These are phyloP conservation scores for Octodonta nipae DNA, from an alignment of 2,888 invertebrate species.

Conservation along the genomic window DNA sequence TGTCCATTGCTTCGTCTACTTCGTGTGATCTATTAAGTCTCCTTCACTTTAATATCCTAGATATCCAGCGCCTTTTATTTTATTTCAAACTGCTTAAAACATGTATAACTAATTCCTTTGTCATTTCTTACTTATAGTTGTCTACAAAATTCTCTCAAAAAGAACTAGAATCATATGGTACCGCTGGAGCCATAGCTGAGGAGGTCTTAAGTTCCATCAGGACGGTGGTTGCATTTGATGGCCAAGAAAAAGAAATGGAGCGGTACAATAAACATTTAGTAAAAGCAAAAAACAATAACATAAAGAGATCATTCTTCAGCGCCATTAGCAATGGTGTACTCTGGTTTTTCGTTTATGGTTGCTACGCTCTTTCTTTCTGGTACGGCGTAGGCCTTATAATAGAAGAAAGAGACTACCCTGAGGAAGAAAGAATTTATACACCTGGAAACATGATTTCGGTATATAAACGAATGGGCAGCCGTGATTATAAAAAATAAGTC, in stretches of 20 bases:
- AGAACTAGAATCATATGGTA: constrained; percentile 58
- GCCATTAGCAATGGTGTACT: constrained; percentile 58
- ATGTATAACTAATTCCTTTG: too few species aligned
- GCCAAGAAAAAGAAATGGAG: constrained; percentile 53
- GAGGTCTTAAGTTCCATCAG: constrained; percentile 60
- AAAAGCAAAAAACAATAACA: constrained; percentile 53
- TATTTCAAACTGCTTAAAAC: too few species aligned
- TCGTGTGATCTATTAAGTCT: too few species aligned
- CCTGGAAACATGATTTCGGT: constrained; percentile 59
- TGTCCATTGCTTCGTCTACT: too few species aligned
- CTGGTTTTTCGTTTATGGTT: constrained; percentile 64
- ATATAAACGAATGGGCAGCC: too few species aligned
- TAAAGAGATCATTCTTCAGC: constrained; percentile 53
- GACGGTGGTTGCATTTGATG: constrained; percentile 69
- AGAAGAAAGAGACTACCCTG: constrained; percentile 36
- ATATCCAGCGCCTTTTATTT: too few species aligned
- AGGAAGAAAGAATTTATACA: constrained; percentile 38
- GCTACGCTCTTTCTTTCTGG: constrained; percentile 73
- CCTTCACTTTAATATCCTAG: too few species aligned
- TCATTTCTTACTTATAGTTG: too few species aligned
- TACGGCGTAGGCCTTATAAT: constrained; percentile 59
- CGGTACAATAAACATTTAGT: constrained; percentile 52
- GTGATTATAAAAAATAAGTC: too few species aligned
- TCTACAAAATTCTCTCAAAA: constrained; percentile 51
- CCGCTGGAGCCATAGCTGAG: constrained; percentile 63